Conservation (phyloP, 30 jellyfish, hydroid and myxozoan species). For the Aurelia sp. region DNA sequence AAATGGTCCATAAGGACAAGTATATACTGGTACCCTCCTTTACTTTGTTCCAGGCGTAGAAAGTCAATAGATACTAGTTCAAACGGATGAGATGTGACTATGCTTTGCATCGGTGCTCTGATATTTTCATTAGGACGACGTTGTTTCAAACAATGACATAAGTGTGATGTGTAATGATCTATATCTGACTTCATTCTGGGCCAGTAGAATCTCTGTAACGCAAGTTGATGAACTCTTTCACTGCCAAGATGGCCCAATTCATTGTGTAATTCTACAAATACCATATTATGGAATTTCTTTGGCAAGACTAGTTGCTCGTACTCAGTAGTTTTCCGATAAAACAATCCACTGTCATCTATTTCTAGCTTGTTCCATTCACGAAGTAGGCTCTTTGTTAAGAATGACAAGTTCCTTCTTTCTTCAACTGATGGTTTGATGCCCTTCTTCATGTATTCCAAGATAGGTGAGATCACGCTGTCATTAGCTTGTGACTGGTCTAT, state of each 20-base stretch:
- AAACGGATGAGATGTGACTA: too few relatives aligned
- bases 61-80: constrained; percentile 35
- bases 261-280: constrained; percentile 17
- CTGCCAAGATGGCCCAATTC: constrained; percentile 22
- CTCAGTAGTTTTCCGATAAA: constrained; percentile 11
- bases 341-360: constrained; percentile 31
- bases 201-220: constrained; percentile 39
- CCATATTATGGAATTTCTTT: not conserved
- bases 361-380: too few relatives aligned
- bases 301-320: constrained; percentile 39
- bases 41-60: constrained; percentile 42
- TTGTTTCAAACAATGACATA: constrained; percentile 23
- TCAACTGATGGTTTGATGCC: too few relatives aligned
- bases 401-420: too few relatives aligned
- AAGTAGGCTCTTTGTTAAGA: too few relatives aligned
- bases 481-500: constrained; percentile 32
- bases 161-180: constrained; percentile 2
- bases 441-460: too few relatives aligned
- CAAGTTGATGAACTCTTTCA: constrained; percentile 26
- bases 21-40: constrained; percentile 29
- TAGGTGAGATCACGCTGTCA: too few relatives aligned
- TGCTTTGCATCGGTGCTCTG: too few relatives aligned
- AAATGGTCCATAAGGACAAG: constrained; percentile 55
- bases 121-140: constrained; percentile 11
- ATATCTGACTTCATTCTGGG: constrained; percentile 38